phyloP scores from a whole-genome alignment of 1,140 invertebrate genomes.

The Pinna nobilis region DNA sequence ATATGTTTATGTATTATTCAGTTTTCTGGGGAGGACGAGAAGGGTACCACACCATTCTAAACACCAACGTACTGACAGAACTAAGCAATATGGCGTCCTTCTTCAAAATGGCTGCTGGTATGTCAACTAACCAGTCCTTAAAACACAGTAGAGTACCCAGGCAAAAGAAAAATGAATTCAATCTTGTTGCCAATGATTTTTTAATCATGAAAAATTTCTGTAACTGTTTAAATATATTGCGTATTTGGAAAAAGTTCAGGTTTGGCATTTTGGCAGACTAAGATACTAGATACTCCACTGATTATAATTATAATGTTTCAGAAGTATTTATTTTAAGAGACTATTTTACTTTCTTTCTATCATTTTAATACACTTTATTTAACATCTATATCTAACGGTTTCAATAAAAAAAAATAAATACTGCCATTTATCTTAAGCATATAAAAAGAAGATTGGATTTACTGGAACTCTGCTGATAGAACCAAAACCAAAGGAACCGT shows the following conservation, averaged over 20 bases:
- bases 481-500: constrained; percentile 76
- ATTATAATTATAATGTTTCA: not conserved
- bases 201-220: too few relatives aligned
- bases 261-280: not conserved
- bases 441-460: constrained; percentile 81
- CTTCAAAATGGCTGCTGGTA: constrained; percentile 79
- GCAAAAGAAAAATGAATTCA: too few relatives aligned
- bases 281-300: not conserved
- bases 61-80: constrained; percentile 79
- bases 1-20: constrained; percentile 35
- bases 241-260: not conserved
- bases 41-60: constrained; percentile 79
- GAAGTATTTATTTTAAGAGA: not conserved
- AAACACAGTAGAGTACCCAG: too few relatives aligned
- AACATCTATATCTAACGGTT: too few relatives aligned
- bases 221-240: not conserved
- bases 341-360: too few relatives aligned
- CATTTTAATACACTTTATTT: too few relatives aligned
- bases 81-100: constrained; percentile 80
- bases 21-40: constrained; percentile 80
- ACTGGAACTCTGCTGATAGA: constrained; percentile 80
- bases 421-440: constrained; percentile 75
- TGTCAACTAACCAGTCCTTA: too few relatives aligned
- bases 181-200: too few relatives aligned
- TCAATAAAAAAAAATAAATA: too few relatives aligned